These are phyloP conservation scores for Drosophila bocki DNA, from an alignment of 1,140 invertebrate species.

Conservation along the genomic window DNA sequence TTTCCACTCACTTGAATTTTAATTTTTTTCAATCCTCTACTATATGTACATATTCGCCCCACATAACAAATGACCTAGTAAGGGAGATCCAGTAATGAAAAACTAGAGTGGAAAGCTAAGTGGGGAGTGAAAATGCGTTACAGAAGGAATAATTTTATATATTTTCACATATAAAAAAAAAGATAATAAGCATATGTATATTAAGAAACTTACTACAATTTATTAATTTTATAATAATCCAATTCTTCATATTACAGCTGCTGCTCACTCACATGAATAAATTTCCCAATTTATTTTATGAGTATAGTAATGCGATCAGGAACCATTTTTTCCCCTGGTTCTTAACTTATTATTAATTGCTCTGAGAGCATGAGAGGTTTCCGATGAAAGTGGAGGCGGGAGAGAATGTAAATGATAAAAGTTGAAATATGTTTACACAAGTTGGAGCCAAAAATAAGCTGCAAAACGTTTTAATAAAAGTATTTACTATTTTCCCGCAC, in stretches of 20 bases:
- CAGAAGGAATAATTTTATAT: neutral
- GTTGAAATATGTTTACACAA: conserved; percentile 66
- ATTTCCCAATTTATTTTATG: neutral
- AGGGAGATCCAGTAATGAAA: neutral
- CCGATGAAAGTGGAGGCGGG: neutral
- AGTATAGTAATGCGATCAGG: conserved; percentile 12
- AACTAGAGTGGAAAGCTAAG: neutral
- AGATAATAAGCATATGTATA: neutral
- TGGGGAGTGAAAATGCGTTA: neutral
- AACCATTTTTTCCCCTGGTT: conserved; percentile 18
- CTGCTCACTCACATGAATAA: conserved; percentile 12
- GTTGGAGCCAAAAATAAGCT: conserved; percentile 60
- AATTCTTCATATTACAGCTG: neutral
- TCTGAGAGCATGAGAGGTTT: conserved; percentile 25
- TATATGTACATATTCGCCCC: conserved; percentile 14
- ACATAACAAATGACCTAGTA: conserved; percentile 33
- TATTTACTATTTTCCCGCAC: conserved; percentile 73
- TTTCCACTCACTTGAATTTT: conserved; percentile 20
- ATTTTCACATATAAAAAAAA: neutral
- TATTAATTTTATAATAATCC: no score
- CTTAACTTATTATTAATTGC: conserved; percentile 55
- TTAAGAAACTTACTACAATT: neutral
- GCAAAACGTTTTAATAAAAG: conserved; percentile 81
- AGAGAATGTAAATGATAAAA: conserved; percentile 57
- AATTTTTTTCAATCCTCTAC: conserved; percentile 12